These are phyloP conservation scores for Simalia tracyae DNA, from an alignment of 2,797 vertebrate genomes.

Conservation along the genomic window DNA sequence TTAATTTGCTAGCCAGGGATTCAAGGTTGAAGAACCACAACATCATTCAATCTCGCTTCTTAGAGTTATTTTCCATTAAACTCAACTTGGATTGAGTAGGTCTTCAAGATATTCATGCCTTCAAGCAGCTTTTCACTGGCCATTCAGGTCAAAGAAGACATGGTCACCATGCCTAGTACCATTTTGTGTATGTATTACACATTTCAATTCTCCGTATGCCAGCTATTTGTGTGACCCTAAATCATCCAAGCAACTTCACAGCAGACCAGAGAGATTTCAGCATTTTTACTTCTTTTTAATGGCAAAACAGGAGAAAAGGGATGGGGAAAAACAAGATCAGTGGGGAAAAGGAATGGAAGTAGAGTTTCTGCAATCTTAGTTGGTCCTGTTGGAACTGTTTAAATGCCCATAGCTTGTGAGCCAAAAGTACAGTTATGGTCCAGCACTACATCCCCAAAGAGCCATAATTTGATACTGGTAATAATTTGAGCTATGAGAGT, in stretches of 20 bases:
- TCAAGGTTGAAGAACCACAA: background rate
- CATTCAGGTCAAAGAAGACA: background rate
- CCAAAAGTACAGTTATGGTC: background rate
- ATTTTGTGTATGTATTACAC: background rate
- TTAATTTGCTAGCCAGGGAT: background rate
- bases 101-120: background rate
- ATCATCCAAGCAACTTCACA: background rate
- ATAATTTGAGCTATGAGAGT: slow-evolving; percentile 9
- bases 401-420: no score
- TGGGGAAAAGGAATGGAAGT: background rate
- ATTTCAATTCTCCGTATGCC: background rate
- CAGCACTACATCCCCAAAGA: background rate
- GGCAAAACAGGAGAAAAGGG: background rate
- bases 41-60: background rate
- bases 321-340: background rate
- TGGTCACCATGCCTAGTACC: background rate
- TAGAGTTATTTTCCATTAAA: background rate
- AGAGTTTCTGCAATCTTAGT: background rate
- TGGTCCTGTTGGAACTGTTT: background rate
- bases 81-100: background rate
- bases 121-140: background rate
- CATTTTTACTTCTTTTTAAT: background rate
- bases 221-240: background rate
- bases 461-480: background rate
- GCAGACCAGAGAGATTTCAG: background rate